phyloP scores from a whole-genome alignment of 1,140 invertebrate species.

The Nasonia vitripennis region DNA sequence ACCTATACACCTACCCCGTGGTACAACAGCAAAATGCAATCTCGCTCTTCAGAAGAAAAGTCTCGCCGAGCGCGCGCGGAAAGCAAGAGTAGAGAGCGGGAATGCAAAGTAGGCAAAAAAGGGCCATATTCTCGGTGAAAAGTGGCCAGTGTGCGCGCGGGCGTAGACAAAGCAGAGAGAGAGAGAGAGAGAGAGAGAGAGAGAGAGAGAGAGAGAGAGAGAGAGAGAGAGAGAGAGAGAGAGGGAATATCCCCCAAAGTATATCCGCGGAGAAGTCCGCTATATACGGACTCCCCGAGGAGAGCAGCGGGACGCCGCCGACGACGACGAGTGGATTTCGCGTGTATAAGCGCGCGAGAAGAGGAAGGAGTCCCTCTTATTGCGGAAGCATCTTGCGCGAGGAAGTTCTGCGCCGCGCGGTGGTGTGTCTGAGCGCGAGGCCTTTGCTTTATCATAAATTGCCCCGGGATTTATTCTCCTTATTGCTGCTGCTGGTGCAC shows the following conservation, averaged over 20 bases:
- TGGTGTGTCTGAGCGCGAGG: background rate
- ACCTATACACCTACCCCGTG: no score
- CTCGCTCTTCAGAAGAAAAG: constrained; percentile 17
- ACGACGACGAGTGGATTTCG: constrained; percentile 31
- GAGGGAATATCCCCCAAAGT: constrained; percentile 32
- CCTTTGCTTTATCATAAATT: constrained; percentile 45
- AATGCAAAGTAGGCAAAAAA: constrained; percentile 2
- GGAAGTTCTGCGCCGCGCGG: background rate
- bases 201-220: constrained; percentile 32
- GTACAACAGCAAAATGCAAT: constrained; percentile 16
- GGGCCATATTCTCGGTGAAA: constrained; percentile 15
- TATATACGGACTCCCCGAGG: constrained; percentile 1
- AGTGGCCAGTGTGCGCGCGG: background rate
- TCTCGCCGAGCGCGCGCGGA: background rate
- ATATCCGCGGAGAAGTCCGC: background rate
- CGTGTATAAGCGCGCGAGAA: constrained; percentile 18
- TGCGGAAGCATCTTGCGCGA: constrained; percentile 49
- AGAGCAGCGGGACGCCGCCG: background rate
- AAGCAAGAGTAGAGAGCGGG: background rate
- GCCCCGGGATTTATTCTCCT: constrained; percentile 40
- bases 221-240: constrained; percentile 13
- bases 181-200: background rate
- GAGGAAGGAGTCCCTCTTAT: constrained; percentile 33
- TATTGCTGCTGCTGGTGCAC: constrained; percentile 15
- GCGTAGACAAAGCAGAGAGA: background rate